phyloP scores from a whole-genome alignment of 2,113 vertebrate genomes.

The Mystacornis crossleyi region DNA sequence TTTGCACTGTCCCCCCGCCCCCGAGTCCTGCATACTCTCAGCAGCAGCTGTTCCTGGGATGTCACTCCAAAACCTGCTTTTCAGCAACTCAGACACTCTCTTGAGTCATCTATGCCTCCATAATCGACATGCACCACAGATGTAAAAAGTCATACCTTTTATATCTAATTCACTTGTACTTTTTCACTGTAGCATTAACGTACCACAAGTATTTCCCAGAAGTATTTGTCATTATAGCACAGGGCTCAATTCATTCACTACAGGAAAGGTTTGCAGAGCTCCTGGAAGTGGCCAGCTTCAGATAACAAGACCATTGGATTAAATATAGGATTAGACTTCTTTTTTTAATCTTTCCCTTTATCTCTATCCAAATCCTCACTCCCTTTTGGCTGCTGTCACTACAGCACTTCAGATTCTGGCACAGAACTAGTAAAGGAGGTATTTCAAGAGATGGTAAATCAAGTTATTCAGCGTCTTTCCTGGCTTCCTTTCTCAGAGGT shows the following conservation, averaged over 20 bases:
- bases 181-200: not conserved
- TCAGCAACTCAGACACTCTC: not conserved
- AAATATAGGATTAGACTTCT: conserved; percentile 56
- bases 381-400: conserved; percentile 61
- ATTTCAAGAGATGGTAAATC: conserved; percentile 64
- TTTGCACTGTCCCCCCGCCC: accelerated
- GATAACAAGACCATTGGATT: conserved; percentile 35
- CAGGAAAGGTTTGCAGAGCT: conserved; percentile 34
- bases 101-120: not conserved
- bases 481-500: conserved; percentile 55
- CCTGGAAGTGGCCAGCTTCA: conserved; percentile 49
- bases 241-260: conserved; percentile 37
- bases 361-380: conserved; percentile 54
- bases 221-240: conserved; percentile 20
- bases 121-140: not conserved
- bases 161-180: not conserved
- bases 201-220: not conserved
- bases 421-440: conserved; percentile 46
- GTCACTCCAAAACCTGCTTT: not conserved
- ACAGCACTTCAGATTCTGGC: conserved; percentile 59
- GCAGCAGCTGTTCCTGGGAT: not conserved
- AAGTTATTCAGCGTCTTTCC: conserved; percentile 21
- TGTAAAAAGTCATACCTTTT: not conserved
- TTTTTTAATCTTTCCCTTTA: conserved; percentile 64
- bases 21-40: not conserved